Evolutionary conservation across 35 echinoderm and acorn worm genomes (phyloP).

Genomic region (Apostichopus californicus): DNA sequence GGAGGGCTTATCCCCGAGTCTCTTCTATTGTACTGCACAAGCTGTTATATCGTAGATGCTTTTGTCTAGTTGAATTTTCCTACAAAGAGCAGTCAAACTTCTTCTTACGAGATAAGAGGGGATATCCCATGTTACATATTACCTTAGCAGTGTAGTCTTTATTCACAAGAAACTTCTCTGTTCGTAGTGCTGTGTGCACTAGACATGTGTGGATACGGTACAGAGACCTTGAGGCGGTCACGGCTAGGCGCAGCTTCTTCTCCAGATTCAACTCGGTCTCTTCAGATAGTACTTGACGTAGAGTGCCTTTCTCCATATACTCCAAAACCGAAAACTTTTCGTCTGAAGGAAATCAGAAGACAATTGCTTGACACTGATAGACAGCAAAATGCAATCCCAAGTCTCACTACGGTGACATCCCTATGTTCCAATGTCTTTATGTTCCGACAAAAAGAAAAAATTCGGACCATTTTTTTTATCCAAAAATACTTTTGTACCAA

Average conservation of each 20-base stretch:
- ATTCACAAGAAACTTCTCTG: slow-evolving; percentile 44
- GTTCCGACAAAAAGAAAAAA: no score
- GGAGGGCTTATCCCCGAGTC: no score
- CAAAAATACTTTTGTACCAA: no score
- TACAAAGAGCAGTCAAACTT: no score
- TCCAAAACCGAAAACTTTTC: slow-evolving; percentile 30
- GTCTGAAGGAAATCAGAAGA: not conserved
- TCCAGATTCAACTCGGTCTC: not conserved
- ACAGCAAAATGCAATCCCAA: not conserved
- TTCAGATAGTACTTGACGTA: not conserved
- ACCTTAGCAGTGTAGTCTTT: slow-evolving; percentile 47
- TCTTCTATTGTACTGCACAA: no score
- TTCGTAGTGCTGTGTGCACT: slow-evolving; percentile 10
- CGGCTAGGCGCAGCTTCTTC: not conserved
- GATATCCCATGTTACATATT: not conserved
- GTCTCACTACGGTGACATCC: not conserved
- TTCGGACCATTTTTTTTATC: no score
- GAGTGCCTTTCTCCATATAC: slow-evolving; percentile 37
- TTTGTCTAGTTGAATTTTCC: no score
- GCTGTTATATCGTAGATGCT: no score
- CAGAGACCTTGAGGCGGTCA: not conserved
- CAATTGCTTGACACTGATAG: not conserved
- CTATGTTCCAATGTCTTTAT: no score
- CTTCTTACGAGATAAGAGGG: no score
- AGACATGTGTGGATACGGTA: not conserved